A percentile compares a stretch with the other conserved stretches of the same genome.
phyloP scores from a whole-genome alignment of 35 echinoderm and acorn worm species.

The Ophiothrix spiculata region DNA sequence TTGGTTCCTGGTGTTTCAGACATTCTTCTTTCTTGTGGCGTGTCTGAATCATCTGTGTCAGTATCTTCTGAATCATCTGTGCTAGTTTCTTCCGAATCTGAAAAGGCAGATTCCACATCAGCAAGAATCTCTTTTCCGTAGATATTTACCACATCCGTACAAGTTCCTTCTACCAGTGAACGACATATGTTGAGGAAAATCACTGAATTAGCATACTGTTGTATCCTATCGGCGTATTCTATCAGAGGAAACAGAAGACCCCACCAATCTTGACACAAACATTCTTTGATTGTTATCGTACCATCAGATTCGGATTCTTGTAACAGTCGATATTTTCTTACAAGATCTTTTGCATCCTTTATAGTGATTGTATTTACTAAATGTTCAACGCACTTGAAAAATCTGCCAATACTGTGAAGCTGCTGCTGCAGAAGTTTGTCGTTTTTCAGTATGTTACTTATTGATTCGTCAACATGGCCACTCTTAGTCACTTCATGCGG shows the following conservation, averaged over 20 bases:
- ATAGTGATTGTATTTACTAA: neutral
- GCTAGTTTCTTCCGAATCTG: neutral
- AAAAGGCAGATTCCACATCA: neutral
- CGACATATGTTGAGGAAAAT: conserved; percentile 28
- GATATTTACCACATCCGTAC: neutral
- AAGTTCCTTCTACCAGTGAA: neutral
- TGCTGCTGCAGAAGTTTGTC: too few relatives aligned
- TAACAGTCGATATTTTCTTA: neutral
- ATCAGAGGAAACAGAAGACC: conserved; percentile 9
- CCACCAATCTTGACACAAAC: neutral
- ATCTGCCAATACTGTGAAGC: neutral
- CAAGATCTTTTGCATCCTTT: neutral
- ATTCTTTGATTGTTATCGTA: neutral
- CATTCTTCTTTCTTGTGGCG: neutral
- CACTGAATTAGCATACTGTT: neutral
- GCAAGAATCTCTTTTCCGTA: neutral
- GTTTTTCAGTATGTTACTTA: too few relatives aligned
- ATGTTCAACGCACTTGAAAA: conserved; percentile 1
- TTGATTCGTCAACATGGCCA: too few relatives aligned
- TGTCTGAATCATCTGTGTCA: neutral
- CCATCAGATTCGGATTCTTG: neutral
- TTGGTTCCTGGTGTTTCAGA: too few relatives aligned
- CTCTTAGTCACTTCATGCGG: neutral
- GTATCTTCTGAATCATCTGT: neutral
- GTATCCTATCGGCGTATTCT: neutral